Conservation (phyloP, 2,113 vertebrate species). For the Tragelaphus scriptus region DNA sequence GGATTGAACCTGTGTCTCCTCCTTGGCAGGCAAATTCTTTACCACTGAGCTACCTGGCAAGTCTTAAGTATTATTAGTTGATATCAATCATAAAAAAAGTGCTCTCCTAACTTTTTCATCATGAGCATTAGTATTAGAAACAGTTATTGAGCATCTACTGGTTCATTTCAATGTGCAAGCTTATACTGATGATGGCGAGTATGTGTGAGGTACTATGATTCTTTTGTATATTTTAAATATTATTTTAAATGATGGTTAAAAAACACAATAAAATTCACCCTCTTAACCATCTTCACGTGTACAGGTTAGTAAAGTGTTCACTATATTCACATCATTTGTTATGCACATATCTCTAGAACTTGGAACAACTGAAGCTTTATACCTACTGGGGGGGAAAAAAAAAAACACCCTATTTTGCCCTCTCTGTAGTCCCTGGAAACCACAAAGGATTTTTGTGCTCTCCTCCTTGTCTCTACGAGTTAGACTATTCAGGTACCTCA, state of each 20-base stretch:
- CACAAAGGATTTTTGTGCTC: background rate
- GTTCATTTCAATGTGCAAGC: background rate
- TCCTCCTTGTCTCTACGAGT: background rate
- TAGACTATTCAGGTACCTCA: background rate
- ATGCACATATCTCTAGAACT: background rate
- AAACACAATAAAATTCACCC: background rate
- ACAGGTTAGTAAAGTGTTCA: background rate
- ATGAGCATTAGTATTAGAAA: background rate
- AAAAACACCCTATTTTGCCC: background rate
- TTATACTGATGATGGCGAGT: background rate
- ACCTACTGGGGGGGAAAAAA: background rate
- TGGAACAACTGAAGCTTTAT: background rate
- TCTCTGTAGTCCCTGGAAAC: background rate
- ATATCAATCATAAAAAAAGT: background rate
- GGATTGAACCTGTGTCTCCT: background rate
- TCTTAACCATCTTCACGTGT: background rate
- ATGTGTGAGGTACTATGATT: background rate
- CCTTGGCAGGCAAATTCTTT: background rate
- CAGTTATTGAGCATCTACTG: background rate
- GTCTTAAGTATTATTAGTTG: background rate
- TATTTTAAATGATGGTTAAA: background rate
- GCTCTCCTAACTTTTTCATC: background rate
- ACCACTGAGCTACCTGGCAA: background rate
- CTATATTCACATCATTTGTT: background rate
- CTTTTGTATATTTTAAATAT: background rate